A percentile compares a stretch with the other conserved stretches of the same genome.
These are phyloP conservation scores for Biston betularia DNA, from an alignment of 2,888 invertebrate species.

Conservation along the genomic window DNA sequence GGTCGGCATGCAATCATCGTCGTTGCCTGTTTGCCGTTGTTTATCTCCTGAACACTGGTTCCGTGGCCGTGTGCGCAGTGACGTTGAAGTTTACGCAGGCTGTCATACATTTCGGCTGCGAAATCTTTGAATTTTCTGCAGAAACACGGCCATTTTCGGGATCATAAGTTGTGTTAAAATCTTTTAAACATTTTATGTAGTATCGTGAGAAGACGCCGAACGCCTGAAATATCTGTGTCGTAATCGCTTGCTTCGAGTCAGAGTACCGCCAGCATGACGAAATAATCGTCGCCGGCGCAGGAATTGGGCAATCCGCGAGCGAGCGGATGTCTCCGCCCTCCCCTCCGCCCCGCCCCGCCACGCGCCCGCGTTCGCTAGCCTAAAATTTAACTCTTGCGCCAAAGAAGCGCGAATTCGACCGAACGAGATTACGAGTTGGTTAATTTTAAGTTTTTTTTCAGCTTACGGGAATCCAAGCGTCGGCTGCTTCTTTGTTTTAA, in stretches of 20 bases:
- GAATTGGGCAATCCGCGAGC: conserved; percentile 80
- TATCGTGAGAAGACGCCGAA: conserved; percentile 45
- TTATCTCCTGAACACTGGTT: conserved; percentile 27
- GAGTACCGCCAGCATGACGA: conserved; percentile 68
- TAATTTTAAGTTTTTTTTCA: conserved; percentile 63
- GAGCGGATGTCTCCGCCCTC: conserved; percentile 65
- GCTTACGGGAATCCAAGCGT: conserved; percentile 45
- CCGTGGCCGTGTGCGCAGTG: conserved; percentile 76
- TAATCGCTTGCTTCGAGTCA: conserved; percentile 72
- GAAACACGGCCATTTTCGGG: conserved; percentile 57
- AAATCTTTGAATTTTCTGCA: conserved; percentile 83
- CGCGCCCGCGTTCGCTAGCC: conserved; percentile 51
- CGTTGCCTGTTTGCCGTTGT: conserved; percentile 35
- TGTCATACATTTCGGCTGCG: conserved; percentile 76
- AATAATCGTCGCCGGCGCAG: conserved; percentile 69
- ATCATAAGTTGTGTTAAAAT: conserved; percentile 17
- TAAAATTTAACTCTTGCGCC: conserved; percentile 67
- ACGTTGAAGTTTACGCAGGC: conserved; percentile 83
- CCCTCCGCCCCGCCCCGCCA: conserved; percentile 50
- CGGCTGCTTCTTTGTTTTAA: conserved; percentile 36
- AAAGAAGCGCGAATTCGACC: conserved; percentile 63
- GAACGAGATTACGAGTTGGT: conserved; percentile 61
- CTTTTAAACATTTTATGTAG: conserved; percentile 37
- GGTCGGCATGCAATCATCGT: conserved; percentile 80
- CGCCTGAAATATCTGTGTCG: conserved; percentile 65